Evolutionary conservation across 2,888 invertebrate species (phyloP), one percentile per base, ranked within the genome.

Genomic region (Myopa testacea): DNA sequence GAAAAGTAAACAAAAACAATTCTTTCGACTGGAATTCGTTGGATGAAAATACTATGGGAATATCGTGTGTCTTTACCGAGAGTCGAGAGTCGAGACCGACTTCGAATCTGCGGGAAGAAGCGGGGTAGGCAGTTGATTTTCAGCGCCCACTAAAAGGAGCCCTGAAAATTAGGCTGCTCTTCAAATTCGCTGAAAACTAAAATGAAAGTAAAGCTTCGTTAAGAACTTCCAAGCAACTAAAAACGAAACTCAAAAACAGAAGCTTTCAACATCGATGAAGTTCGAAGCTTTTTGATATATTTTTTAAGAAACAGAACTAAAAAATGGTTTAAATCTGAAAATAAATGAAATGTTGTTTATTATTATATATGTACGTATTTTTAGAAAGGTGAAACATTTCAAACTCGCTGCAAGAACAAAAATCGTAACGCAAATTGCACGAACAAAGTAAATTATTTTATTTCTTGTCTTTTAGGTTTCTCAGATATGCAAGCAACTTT

Each of bases 361-460:
- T 65, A 37, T 65, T 65, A 38, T 40, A 38, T 45, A 37, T 16
- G 26, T 37, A 34, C 16, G 26, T 34, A 45, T 1, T 65, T 8
- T 37, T 37, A 34, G 3, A 38, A 58, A 37, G 52, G 73, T 62
- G 73, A 26, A 73, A 62, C 73, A 73, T 73, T 73, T 73, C 73
- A 75, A 75, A 75, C 75, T 75, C 34, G 68, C 76, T 76, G 70
- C 70, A 70, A 70, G 76, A 62, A 76, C 76, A 70, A 70, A 73
- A 45, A 75, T 68, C 76, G 69, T 70, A 76, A 70, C 76, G 76
- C 76, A 70, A 76, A 76, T 67, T 76, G 40, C 70, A 76, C 76
- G 70, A 76, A 76, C 76, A 76, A 76, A 76, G 76, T 69, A 76
- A 45, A 68, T 68, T 40, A 52, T 68, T 75, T 60, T 68, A 60